Conservation (phyloP, 2,113 vertebrate species). For the Tauraco erythrolophus region DNA sequence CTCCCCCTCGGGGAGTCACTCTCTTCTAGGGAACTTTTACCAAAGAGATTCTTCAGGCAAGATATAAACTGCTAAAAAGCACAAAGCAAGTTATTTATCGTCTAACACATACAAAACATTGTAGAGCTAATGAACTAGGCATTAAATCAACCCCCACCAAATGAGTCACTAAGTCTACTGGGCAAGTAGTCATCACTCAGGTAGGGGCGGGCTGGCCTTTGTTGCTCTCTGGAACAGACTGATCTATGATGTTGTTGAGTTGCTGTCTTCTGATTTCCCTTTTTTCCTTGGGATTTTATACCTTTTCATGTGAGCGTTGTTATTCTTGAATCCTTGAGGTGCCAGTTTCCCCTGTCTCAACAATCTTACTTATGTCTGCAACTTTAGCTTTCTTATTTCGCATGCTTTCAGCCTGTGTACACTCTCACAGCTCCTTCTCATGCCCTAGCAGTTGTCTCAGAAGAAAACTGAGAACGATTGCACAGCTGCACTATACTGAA, state of each 20-base stretch:
- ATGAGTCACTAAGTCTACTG: conserved; percentile 28
- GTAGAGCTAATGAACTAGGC: conserved; percentile 14
- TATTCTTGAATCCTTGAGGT: not conserved
- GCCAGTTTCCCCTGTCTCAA: not conserved
- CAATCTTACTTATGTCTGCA: not conserved
- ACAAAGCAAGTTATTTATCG: conserved; percentile 8
- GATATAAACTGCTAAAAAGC: conserved; percentile 53
- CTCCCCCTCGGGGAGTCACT: conserved; percentile 19
- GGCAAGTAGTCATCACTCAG: conserved; percentile 15
- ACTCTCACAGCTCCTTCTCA: conserved; percentile 19
- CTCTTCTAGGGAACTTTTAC: conserved; percentile 7
- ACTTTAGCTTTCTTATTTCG: not conserved
- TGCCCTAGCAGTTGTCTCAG: conserved; percentile 5
- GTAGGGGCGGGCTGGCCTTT: not conserved
- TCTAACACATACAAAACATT: not conserved
- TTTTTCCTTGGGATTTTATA: not conserved
- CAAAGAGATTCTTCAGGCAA: conserved; percentile 29
- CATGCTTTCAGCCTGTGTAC: not conserved
- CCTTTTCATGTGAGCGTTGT: not conserved
- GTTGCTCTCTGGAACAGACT: not conserved
- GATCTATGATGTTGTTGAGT: not conserved
- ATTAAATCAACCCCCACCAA: conserved; percentile 26
- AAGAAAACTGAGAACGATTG: not conserved
- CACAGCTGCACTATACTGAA: not conserved
- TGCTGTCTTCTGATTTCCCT: not conserved